Conservation (phyloP, 2,113 vertebrate genomes). For the Pogona vitticeps region DNA sequence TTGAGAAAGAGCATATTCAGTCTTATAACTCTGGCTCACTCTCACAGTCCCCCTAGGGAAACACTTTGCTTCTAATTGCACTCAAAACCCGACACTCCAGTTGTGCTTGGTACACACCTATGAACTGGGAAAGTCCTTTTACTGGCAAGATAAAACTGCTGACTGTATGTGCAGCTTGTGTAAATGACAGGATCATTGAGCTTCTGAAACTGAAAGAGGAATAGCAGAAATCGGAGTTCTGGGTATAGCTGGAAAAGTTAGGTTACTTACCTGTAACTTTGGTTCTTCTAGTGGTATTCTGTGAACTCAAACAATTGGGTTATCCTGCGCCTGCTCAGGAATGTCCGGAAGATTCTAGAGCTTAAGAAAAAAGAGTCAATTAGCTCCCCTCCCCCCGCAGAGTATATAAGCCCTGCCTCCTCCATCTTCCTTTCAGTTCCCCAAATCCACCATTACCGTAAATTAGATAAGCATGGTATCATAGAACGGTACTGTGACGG, state of each 20-base stretch:
- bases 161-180: neutral
- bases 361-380: too few relatives aligned
- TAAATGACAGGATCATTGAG: neutral
- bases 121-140: neutral
- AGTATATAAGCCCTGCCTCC: too few relatives aligned
- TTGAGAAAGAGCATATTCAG: neutral
- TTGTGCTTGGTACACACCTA: neutral
- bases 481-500: too few relatives aligned
- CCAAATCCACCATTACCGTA: too few relatives aligned
- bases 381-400: too few relatives aligned
- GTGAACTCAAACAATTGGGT: too few relatives aligned
- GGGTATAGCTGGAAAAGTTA: neutral
- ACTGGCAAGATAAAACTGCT: neutral
- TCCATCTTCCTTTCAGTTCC: too few relatives aligned
- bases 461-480: too few relatives aligned
- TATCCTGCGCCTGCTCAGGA: too few relatives aligned
- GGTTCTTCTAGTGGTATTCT: too few relatives aligned
- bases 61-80: neutral
- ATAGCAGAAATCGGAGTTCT: neutral
- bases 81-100: neutral
- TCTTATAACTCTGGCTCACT: neutral
- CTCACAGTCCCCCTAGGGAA: neutral
- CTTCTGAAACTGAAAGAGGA: neutral
- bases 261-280: too few relatives aligned
- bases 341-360: too few relatives aligned